These are phyloP conservation scores for Drosophila tropicalis DNA, from an alignment of 1,140 invertebrate species.

Conservation along the genomic window DNA sequence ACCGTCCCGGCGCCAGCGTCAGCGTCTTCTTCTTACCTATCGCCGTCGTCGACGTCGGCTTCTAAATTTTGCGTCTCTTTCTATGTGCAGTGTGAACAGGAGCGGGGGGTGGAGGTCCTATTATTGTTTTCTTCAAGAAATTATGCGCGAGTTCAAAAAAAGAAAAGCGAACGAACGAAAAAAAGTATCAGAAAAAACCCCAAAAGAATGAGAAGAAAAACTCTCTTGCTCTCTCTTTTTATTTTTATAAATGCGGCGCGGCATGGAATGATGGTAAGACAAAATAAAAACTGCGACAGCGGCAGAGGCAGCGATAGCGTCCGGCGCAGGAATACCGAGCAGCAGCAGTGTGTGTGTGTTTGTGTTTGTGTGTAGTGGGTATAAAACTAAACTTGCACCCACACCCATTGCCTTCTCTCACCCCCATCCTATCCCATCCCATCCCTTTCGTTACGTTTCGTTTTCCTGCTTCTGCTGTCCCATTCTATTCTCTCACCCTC, in stretches of 20 bases:
- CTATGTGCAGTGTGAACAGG: conserved; percentile 38
- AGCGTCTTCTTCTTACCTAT: conserved; percentile 67
- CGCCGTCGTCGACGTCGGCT: conserved; percentile 37
- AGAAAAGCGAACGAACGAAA: conserved; percentile 27
- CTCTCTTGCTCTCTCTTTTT: conserved; percentile 45
- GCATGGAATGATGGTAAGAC: conserved; percentile 22
- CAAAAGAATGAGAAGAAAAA: conserved; percentile 57
- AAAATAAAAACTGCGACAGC: conserved; percentile 37
- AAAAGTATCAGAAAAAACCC: conserved; percentile 40
- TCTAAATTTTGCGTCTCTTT: conserved; percentile 60
- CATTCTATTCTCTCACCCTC: conserved; percentile 19
- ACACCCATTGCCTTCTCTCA: conserved; percentile 16
- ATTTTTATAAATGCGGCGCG: conserved; percentile 19
- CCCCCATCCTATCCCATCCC: conserved; percentile 14
- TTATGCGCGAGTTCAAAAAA: conserved; percentile 51
- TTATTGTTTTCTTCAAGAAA: conserved; percentile 79
- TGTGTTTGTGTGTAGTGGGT: conserved; percentile 25
- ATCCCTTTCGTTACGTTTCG: not conserved
- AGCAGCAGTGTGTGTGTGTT: conserved; percentile 10
- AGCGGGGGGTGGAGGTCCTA: conserved; percentile 32
- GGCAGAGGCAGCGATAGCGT: conserved; percentile 33
- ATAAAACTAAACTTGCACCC: conserved; percentile 49
- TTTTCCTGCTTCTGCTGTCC: conserved; percentile 7
- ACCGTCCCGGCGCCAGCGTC: conserved; percentile 40
- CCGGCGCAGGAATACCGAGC: conserved; percentile 37